Evolutionary conservation across 2,888 invertebrate species (phyloP), one percentile per base, ranked within the genome.

Genomic region (Cetonia aurata): DNA sequence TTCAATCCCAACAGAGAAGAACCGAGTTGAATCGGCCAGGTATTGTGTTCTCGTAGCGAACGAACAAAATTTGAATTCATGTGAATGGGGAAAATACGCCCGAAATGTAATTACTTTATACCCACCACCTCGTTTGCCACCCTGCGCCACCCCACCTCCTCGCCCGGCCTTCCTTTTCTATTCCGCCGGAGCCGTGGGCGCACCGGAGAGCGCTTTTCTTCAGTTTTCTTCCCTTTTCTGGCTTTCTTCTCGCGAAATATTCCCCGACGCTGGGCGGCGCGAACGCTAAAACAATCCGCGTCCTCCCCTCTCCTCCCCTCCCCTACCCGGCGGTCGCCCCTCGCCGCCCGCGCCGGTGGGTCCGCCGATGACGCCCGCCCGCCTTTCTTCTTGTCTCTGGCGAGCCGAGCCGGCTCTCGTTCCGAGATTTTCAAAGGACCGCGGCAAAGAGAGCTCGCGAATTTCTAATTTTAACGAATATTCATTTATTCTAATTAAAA

Each of bases 401-500:
- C 17, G 2, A 25, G 25, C 25, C 25, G 4, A 4, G 15, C 59
- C 13, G 79, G 79, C 4, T 4, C 4, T 4, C 15, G 15, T n/a
- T 37, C 15, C 57, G 42, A 59, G 69, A 52, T 69, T 60, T 69
- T 69, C 69, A 60, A 69, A 67, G 50, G 46, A 13, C 57, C 25
- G 25, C 25, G 46, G 65, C 56, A 70, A 66, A 57, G 67, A 56
- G 77, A 78, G 78, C 77, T 80, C 79, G 80, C 78, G 80, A 79
- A 82, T 82, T 83, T 82, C 83, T 82, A 83, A 83, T 83, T 83
- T 82, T 82, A 83, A 83, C 83, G 82, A 84, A 83, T 83, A 83
- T 83, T 83, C 84, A 83, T 84, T 83, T 83, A 80, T 84, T 83
- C 82, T 83, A 81, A 84, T 84, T 84, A 84, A 84, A 83, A 83